These are phyloP conservation scores for Eulemur coronatus DNA, from an alignment of 2,797 vertebrate genomes.

Conservation along the genomic window DNA sequence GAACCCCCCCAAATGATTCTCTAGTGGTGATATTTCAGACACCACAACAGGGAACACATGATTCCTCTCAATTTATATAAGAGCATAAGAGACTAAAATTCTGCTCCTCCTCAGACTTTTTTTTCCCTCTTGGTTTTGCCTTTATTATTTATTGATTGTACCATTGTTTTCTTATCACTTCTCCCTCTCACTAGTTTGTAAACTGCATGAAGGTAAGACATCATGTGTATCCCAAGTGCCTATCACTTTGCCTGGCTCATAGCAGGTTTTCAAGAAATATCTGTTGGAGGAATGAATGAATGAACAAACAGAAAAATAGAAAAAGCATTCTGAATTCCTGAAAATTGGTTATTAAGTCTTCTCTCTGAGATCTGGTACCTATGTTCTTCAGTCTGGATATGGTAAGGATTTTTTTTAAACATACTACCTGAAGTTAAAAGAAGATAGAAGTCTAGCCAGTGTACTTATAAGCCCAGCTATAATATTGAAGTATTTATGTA, in stretches of 20 bases:
- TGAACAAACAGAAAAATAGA: background rate
- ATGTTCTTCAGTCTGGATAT: background rate
- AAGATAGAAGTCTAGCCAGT: background rate
- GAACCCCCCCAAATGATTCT: background rate
- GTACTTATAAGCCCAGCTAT: background rate
- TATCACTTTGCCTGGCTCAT: background rate
- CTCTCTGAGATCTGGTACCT: background rate
- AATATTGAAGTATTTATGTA: background rate
- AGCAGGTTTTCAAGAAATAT: background rate
- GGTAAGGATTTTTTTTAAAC: background rate
- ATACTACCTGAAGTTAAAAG: background rate
- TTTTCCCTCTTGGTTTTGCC: background rate
- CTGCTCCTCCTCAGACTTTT: background rate
- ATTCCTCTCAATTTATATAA: background rate
- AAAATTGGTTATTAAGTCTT: background rate
- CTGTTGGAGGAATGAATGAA: background rate
- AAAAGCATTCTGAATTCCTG: background rate
- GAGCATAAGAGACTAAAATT: background rate
- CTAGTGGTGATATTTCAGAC: background rate
- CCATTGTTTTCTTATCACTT: background rate
- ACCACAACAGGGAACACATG: background rate
- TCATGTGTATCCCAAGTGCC: background rate
- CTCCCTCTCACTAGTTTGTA: background rate
- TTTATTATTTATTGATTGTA: background rate
- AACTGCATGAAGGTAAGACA: background rate